These are phyloP conservation scores for Cotesia chilonis DNA, from an alignment of 1,140 invertebrate species.

Conservation along the genomic window DNA sequence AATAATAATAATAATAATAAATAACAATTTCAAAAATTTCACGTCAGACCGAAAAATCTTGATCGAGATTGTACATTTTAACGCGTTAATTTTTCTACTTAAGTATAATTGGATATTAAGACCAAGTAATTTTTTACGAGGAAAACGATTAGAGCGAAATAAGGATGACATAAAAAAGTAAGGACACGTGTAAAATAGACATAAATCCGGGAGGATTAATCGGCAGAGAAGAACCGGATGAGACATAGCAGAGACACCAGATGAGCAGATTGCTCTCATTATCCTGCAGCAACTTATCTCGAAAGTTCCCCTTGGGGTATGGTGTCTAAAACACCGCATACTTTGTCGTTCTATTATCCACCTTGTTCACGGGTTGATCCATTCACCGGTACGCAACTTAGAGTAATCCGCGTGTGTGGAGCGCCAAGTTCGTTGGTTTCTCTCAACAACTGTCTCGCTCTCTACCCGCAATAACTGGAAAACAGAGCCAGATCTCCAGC, in stretches of 20 bases:
- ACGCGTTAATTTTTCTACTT: no score
- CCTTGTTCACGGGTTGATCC: slow-evolving; percentile 36
- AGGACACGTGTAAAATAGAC: neutral
- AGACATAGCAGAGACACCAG: slow-evolving; percentile 49
- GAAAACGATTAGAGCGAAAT: slow-evolving; percentile 3
- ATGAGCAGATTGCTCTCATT: slow-evolving; percentile 58
- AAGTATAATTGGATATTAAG: no score
- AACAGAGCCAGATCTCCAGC: slow-evolving; percentile 45
- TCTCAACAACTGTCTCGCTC: slow-evolving; percentile 27
- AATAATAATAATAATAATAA: no score
- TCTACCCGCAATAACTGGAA: slow-evolving; percentile 48
- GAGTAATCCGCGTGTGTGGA: neutral
- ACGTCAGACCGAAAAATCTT: no score
- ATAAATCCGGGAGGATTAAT: neutral
- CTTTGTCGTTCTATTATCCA: slow-evolving; percentile 47
- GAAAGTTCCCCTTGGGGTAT: slow-evolving; percentile 29
- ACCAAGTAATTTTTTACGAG: neutral
- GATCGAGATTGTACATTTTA: no score
- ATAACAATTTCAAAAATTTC: no score
- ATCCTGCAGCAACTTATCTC: slow-evolving; percentile 50
- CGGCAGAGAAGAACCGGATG: slow-evolving; percentile 36
- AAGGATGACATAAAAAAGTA: neutral
- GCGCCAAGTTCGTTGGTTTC: neutral
- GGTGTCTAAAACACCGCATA: slow-evolving; percentile 20
- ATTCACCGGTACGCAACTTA: neutral